These are phyloP conservation scores for Knipowitschia caucasica DNA, from an alignment of 2,797 vertebrate species.

Conservation along the genomic window DNA sequence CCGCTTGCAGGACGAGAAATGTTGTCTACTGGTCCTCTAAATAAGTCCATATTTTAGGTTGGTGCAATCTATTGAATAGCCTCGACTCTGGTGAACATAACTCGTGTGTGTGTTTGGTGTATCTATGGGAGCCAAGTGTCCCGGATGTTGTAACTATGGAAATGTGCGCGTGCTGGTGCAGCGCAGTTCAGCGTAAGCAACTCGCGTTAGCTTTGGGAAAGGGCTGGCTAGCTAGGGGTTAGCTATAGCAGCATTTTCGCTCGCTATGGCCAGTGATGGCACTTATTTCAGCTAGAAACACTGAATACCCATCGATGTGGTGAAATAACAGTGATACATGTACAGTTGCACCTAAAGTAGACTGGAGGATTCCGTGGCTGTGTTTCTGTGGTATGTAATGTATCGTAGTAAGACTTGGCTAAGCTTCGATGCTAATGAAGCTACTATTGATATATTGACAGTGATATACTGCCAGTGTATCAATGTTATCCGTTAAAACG, in stretches of 20 bases:
- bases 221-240: slow-evolving; percentile 38
- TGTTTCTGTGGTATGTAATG: slow-evolving; percentile 52
- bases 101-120: slow-evolving; percentile 30
- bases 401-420: slow-evolving; percentile 18
- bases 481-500: background rate
- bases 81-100: background rate
- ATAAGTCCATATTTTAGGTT: slow-evolving; percentile 74
- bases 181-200: slow-evolving; percentile 29
- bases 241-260: slow-evolving; percentile 21
- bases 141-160: slow-evolving; percentile 62
- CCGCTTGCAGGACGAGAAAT: slow-evolving; percentile 78
- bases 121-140: slow-evolving; percentile 50
- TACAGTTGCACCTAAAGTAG: slow-evolving; percentile 27
- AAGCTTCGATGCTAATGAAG: slow-evolving; percentile 22
- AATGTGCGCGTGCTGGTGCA: slow-evolving; percentile 42
- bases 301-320: slow-evolving; percentile 6
- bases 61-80: background rate
- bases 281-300: background rate
- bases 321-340: slow-evolving; percentile 28
- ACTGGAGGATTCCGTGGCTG: slow-evolving; percentile 46
- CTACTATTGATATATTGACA: slow-evolving; percentile 24
- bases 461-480: background rate
- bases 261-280: slow-evolving; percentile 5
- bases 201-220: slow-evolving; percentile 26
- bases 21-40: slow-evolving; percentile 74